These are phyloP conservation scores for Xerus rutilus DNA, from an alignment of 2,797 vertebrate genomes.

Conservation along the genomic window DNA sequence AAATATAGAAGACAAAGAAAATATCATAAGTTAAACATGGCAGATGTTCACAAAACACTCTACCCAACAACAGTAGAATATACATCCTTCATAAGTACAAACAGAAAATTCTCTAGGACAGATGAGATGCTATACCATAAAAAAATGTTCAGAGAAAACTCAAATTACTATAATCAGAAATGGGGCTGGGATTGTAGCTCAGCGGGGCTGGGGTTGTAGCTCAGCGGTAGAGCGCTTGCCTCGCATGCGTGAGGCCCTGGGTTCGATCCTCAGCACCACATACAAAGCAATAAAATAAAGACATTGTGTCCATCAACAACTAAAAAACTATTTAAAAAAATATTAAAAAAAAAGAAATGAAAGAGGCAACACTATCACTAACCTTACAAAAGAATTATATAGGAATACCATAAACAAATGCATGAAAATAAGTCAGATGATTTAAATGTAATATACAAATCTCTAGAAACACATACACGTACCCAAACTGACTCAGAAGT, in stretches of 20 bases:
- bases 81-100: neutral
- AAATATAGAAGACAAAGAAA: constrained; percentile 8
- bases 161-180: neutral
- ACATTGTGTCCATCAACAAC: too few relatives aligned
- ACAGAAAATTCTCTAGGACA: neutral
- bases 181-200: too few relatives aligned
- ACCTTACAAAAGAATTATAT: neutral
- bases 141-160: neutral
- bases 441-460: neutral
- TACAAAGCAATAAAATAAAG: too few relatives aligned
- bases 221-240: too few relatives aligned
- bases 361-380: neutral
- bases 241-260: too few relatives aligned
- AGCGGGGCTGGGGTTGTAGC: too few relatives aligned
- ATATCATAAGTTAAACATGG: constrained; percentile 8
- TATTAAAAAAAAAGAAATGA: neutral
- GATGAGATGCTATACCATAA: neutral
- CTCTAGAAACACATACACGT: neutral
- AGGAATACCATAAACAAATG: neutral
- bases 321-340: too few relatives aligned
- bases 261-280: too few relatives aligned
- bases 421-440: neutral
- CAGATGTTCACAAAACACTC: neutral
- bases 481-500: neutral
- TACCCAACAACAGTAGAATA: neutral